Conservation (phyloP, 2,797 vertebrate genomes). For the Synanceia verrucosa region DNA sequence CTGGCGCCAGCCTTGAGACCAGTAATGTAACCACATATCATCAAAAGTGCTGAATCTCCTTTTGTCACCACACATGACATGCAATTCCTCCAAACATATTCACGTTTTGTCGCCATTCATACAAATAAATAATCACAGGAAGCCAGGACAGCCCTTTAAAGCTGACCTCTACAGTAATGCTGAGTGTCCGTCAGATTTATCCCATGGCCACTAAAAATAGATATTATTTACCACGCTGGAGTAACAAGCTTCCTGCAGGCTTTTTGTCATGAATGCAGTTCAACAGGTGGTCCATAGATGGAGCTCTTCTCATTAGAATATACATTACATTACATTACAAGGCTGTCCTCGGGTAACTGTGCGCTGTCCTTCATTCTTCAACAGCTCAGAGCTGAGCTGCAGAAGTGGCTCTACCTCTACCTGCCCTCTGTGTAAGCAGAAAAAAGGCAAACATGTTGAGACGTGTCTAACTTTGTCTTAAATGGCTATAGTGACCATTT, state of each 20-base stretch:
- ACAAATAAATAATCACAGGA: constrained; percentile 80
- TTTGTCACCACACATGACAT: constrained; percentile 81
- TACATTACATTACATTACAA: constrained; percentile 74
- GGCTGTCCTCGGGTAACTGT: constrained; percentile 53
- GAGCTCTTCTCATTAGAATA: constrained; percentile 88
- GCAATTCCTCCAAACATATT: constrained; percentile 82
- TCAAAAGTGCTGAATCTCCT: constrained; percentile 86
- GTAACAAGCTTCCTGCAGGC: constrained; percentile 12
- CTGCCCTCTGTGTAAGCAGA: constrained; percentile 45
- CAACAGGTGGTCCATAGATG: constrained; percentile 88
- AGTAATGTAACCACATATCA: constrained; percentile 88
- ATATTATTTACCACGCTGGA: constrained; percentile 41
- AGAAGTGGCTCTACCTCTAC: constrained; percentile 46
- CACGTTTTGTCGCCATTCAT: constrained; percentile 77
- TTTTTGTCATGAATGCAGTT: constrained; percentile 76
- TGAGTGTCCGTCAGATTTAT: constrained; percentile 64
- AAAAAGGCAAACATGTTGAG: background rate
- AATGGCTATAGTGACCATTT: constrained; percentile 57
- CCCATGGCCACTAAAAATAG: constrained; percentile 43
- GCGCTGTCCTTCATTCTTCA: constrained; percentile 59
- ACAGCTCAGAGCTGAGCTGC: constrained; percentile 51
- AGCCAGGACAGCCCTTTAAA: constrained; percentile 58
- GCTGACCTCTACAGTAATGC: constrained; percentile 62
- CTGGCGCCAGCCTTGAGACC: constrained; percentile 82
- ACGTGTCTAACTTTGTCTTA: constrained; percentile 12